Conservation (phyloP, 2,888 invertebrate genomes). For the Clepsis dumicolana region DNA sequence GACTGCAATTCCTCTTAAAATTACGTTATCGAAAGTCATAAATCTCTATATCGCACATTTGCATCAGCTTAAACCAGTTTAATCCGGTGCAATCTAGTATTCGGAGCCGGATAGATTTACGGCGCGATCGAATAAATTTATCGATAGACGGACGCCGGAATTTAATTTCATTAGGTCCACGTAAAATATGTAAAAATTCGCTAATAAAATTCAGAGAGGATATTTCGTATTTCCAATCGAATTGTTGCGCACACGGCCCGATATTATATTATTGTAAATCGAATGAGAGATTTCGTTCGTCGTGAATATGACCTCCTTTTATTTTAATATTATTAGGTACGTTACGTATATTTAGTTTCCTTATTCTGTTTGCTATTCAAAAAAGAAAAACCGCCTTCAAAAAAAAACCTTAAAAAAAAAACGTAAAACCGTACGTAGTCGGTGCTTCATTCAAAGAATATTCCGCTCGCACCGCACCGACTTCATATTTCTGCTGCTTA, state of each 20-base stretch:
- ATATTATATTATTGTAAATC: conserved; percentile 1
- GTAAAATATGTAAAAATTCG: conserved; percentile 37
- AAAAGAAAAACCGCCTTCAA: no score
- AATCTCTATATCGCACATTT: conserved; percentile 17
- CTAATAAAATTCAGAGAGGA: conserved; percentile 24
- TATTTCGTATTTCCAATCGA: conserved; percentile 7
- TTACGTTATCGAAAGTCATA: neutral
- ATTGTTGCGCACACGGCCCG: conserved; percentile 8
- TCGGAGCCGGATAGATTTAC: conserved; percentile 50
- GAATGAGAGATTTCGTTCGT: neutral
- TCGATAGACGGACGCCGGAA: conserved; percentile 46
- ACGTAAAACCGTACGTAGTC: no score
- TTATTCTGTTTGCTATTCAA: no score
- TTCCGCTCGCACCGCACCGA: no score
- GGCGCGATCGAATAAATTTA: conserved; percentile 57
- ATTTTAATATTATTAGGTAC: neutral
- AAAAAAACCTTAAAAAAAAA: no score
- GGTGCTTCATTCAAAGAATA: no score
- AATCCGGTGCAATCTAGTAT: conserved; percentile 28
- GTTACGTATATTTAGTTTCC: no score
- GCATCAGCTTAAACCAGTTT: conserved; percentile 22
- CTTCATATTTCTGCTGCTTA: no score
- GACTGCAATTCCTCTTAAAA: neutral
- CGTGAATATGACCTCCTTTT: neutral
- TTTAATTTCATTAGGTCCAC: conserved; percentile 40